Percentiles rank a stretch among this genome's conserved stretches.
Conservation (phyloP, 2,113 vertebrate species). For the Megalops atlanticus region DNA sequence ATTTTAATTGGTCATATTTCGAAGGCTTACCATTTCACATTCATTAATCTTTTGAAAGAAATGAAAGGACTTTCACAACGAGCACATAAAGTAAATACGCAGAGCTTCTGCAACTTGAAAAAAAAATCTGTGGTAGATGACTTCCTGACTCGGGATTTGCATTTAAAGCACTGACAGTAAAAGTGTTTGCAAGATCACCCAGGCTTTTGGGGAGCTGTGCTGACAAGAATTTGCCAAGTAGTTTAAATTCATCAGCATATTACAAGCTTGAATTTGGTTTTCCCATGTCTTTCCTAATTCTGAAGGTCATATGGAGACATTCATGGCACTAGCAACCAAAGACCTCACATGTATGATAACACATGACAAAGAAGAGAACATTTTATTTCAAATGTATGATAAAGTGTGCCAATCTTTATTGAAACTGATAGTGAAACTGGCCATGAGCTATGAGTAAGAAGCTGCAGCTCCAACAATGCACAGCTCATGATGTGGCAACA, state of each 20-base stretch:
- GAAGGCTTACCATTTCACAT: neutral
- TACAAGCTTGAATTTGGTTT: neutral
- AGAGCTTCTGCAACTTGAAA: neutral
- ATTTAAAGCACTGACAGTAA: too few relatives aligned
- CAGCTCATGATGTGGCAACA: slow-evolving; percentile 46
- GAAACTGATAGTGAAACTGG: slow-evolving; percentile 48
- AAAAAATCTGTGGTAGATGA: neutral
- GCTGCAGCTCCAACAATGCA: slow-evolving; percentile 60
- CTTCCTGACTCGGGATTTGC: neutral
- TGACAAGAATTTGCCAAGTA: neutral
- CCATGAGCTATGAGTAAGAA: slow-evolving; percentile 48
- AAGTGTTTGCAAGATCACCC: neutral
- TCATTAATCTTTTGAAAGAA: neutral
- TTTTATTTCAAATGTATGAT: slow-evolving; percentile 66
- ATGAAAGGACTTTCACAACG: neutral
- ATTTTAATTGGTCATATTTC: neutral
- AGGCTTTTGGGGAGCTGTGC: neutral
- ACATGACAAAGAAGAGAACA: slow-evolving; percentile 52
- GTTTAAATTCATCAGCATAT: slow-evolving; percentile 1
- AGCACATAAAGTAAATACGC: neutral
- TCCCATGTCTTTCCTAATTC: neutral
- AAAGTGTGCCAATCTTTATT: slow-evolving; percentile 59
- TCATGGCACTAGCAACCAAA: neutral
- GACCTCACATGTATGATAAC: neutral
- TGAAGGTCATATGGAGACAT: slow-evolving; percentile 1